These are phyloP conservation scores for Ennomos erosarius DNA, from an alignment of 2,888 invertebrate species.

Conservation along the genomic window DNA sequence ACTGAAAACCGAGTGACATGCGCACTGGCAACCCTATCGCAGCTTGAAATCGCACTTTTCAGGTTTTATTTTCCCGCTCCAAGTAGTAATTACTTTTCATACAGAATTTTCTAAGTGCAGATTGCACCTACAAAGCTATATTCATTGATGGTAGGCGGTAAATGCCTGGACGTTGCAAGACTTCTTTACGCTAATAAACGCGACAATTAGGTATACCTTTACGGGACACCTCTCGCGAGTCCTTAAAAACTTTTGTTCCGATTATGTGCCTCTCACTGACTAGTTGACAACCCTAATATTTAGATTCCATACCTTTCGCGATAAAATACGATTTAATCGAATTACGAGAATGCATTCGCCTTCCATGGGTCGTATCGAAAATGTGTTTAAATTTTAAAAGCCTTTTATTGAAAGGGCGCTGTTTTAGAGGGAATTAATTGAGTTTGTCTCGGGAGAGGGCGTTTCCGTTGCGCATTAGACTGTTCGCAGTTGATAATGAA, in stretches of 20 bases:
- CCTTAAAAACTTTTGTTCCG: no score
- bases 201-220: no score
- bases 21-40: slow-evolving; percentile 67
- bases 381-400: slow-evolving; percentile 79
- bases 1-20: slow-evolving; percentile 74
- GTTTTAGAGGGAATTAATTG: slow-evolving; percentile 80
- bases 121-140: no score
- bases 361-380: slow-evolving; percentile 51
- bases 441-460: slow-evolving; percentile 79
- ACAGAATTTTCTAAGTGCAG: not conserved
- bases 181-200: no score
- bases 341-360: slow-evolving; percentile 29
- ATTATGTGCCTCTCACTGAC: no score
- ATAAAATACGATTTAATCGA: slow-evolving; percentile 30
- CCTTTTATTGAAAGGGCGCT: slow-evolving; percentile 70
- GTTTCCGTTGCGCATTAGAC: slow-evolving; percentile 79
- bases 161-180: no score
- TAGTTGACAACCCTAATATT: slow-evolving; percentile 12
- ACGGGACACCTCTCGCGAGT: not conserved
- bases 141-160: no score
- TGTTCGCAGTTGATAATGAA: slow-evolving; percentile 72
- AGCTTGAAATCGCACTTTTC: slow-evolving; percentile 45
- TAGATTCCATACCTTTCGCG: slow-evolving; percentile 17
- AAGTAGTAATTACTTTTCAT: slow-evolving; percentile 33
- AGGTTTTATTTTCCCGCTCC: slow-evolving; percentile 40